Percentiles rank a stretch among this genome's conserved stretches.
Conservation (phyloP, 1,140 invertebrate species). For the Colletes gigas region DNA sequence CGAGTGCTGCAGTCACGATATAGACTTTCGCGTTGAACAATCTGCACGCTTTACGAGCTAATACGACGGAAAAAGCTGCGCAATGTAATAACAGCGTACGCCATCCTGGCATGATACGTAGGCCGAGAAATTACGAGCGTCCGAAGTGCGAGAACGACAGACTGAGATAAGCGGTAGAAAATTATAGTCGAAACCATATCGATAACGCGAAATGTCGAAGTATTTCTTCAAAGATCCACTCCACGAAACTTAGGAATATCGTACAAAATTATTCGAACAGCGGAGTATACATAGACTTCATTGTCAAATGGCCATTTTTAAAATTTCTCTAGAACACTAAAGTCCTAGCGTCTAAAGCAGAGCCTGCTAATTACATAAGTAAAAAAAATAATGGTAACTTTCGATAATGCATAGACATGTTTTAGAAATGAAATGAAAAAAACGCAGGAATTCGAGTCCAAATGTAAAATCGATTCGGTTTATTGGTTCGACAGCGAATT, state of each 20-base stretch:
- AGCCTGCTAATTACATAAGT: too few relatives aligned
- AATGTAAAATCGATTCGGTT: background rate
- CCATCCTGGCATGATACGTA: constrained; percentile 18
- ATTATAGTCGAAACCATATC: constrained; percentile 19
- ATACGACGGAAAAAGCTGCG: constrained; percentile 57
- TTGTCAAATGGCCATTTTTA: too few relatives aligned
- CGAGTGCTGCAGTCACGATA: constrained; percentile 52
- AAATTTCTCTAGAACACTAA: too few relatives aligned
- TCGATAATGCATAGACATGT: background rate
- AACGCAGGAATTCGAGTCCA: background rate
- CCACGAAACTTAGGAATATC: background rate
- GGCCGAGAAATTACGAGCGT: constrained; percentile 48
- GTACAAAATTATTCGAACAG: too few relatives aligned
- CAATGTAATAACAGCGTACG: constrained; percentile 53
- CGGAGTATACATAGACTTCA: too few relatives aligned
- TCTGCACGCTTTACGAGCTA: constrained; percentile 49
- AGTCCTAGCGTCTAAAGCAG: too few relatives aligned
- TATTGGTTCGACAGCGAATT: constrained; percentile 3
- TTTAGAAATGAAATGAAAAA: background rate
- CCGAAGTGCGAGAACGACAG: constrained; percentile 51
- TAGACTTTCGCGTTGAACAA: constrained; percentile 31
- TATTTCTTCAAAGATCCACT: background rate
- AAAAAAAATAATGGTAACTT: too few relatives aligned
- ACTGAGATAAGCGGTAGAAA: constrained; percentile 51
- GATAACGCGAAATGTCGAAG: background rate